phyloP scores from a whole-genome alignment of 2,797 vertebrate species.

The Manis crassicaudata region DNA sequence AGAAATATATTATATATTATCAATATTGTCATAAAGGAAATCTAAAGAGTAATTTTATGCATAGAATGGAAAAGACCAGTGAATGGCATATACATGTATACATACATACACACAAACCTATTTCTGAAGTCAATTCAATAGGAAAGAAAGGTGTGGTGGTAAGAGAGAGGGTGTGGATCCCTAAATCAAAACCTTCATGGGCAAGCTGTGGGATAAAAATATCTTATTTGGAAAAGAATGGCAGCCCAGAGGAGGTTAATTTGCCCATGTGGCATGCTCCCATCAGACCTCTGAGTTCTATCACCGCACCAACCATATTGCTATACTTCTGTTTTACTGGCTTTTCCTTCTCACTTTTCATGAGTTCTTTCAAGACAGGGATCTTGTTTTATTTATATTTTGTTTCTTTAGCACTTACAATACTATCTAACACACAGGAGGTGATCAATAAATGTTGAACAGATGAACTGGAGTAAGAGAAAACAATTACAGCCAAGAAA shows the following conservation, averaged over 20 bases:
- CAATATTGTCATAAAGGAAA: background rate
- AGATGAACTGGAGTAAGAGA: background rate
- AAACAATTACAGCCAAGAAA: constrained; percentile 3
- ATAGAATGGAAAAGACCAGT: background rate
- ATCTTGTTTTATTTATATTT: background rate
- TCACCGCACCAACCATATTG: background rate
- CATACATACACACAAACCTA: background rate
- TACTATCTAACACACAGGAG: background rate
- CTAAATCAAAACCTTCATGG: background rate
- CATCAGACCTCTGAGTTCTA: background rate
- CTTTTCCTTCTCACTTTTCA: background rate
- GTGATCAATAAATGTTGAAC: background rate
- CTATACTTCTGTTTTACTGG: background rate
- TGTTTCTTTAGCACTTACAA: background rate
- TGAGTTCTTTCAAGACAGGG: background rate
- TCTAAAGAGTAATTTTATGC: background rate
- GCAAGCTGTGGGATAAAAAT: background rate
- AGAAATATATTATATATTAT: background rate
- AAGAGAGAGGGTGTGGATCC: background rate
- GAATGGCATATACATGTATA: background rate
- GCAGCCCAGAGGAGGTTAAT: background rate
- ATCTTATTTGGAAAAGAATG: constrained; percentile 36
- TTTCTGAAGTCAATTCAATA: background rate
- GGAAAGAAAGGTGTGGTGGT: background rate
- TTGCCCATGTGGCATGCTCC: background rate